Evolutionary conservation across 2,113 vertebrate species (phyloP), one percentile per base, ranked within the genome.

Genomic region (Notothenia coriiceps): DNA sequence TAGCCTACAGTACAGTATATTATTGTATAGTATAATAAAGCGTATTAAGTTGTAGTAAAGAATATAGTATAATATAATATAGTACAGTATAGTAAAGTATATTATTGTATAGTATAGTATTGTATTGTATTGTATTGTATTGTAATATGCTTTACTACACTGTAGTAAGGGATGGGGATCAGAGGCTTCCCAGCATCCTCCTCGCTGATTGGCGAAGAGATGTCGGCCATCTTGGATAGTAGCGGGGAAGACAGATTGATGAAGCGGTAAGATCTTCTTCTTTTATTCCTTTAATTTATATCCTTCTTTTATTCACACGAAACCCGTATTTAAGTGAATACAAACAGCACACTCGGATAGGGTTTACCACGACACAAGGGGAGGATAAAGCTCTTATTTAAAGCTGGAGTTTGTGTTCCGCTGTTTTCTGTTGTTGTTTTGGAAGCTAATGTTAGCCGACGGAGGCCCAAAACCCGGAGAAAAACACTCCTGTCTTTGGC

Each of bases 191-290:
- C 91, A 89, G 86, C 85, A 84, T 40, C 7, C 35, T 87, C 82
- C 84, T 91, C 85, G 62, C 73, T 87, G 89, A 80, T 75, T 87
- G 80, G 76, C 70, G 62, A 69, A 70, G 84, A 67, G 59, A 91
- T 89, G 86, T 67, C 89, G 88, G 88, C 92, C 92, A 93, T 93
- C 92, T 93, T 92, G 89, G 88, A 88, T 85, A 70, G 90, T 91
- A 93, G 87, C 89, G 91, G 90, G 69, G 87, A 83, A 82, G 83
- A 91, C 81, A 86, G 91, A 91, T 93, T 92, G 90, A 93, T 92
- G 35, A 40, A 40, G 92, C 91, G 92, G 92, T 93, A 63, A 93
- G 91, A 40, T 40, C 68, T 86, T n/a, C 61, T 84, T 77, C 76
- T 85, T 79, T 67, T 77, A 60, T 71, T 79, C 68, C 0, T 88